Conservation (phyloP, 2,113 vertebrate species). For the Alces alces region DNA sequence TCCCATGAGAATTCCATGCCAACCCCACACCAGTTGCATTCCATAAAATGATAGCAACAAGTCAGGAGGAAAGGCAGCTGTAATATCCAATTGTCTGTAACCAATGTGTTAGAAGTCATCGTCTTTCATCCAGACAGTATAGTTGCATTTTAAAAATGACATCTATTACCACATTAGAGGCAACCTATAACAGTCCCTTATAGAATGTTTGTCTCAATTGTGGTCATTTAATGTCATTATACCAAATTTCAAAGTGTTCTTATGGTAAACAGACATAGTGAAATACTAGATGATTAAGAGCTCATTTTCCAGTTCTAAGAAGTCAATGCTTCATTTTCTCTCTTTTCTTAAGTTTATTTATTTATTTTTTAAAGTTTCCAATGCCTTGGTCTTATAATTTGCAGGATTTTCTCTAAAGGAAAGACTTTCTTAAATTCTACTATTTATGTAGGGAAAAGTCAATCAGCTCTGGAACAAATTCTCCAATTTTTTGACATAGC, state of each 20-base stretch:
- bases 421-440: background rate
- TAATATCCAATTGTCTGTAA: slow-evolving; percentile 74
- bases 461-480: background rate
- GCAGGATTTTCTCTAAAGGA: background rate
- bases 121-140: slow-evolving; percentile 57
- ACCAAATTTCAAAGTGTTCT: slow-evolving; percentile 61
- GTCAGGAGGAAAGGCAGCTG: slow-evolving; percentile 41
- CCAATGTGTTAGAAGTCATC: slow-evolving; percentile 54
- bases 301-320: slow-evolving; percentile 38
- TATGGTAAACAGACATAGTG: slow-evolving; percentile 49
- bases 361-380: background rate
- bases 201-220: slow-evolving; percentile 66
- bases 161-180: slow-evolving; percentile 69
- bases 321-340: background rate
- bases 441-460: background rate
- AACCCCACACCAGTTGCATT: background rate
- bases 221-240: slow-evolving; percentile 65
- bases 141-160: slow-evolving; percentile 66
- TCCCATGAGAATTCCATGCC: slow-evolving; percentile 27
- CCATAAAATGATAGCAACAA: background rate
- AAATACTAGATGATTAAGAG: background rate
- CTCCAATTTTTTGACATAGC: background rate
- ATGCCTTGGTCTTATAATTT: background rate
- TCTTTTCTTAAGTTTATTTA: background rate
- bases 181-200: slow-evolving; percentile 42